These are phyloP conservation scores for Dromius quadrimaculatus DNA, from an alignment of 2,888 invertebrate genomes.

Conservation along the genomic window DNA sequence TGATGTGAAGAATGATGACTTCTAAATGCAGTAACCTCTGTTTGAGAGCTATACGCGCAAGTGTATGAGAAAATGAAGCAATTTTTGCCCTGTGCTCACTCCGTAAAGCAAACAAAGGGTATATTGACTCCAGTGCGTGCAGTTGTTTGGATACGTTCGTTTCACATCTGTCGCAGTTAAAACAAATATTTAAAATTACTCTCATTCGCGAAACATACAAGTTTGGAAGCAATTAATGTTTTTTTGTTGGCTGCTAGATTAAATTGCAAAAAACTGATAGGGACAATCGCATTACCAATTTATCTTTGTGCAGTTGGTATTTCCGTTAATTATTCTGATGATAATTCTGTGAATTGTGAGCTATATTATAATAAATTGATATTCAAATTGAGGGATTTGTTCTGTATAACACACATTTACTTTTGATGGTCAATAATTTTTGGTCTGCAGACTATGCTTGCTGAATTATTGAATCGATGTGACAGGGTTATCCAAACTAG, in stretches of 20 bases:
- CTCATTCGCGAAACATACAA: constrained; percentile 28
- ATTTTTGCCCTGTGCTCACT: neutral
- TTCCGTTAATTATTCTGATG: constrained; percentile 24
- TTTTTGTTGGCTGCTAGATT: constrained; percentile 19
- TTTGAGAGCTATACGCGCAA: neutral
- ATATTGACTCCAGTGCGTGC: constrained; percentile 33
- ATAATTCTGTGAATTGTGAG: constrained; percentile 15
- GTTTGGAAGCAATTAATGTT: constrained; percentile 38
- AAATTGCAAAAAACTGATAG: constrained; percentile 5
- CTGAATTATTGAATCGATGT: constrained; percentile 29
- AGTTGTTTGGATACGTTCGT: constrained; percentile 24
- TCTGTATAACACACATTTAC: neutral
- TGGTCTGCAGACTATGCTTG: constrained; percentile 1
- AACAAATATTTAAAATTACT: constrained; percentile 48
- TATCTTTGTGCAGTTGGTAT: constrained; percentile 11
- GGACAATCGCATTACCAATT: constrained; percentile 20
- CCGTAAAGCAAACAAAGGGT: constrained; percentile 39
- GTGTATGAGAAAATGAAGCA: neutral
- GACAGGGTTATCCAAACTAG: constrained; percentile 29
- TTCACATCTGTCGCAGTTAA: constrained; percentile 48
- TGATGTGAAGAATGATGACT: too few relatives aligned
- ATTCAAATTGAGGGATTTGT: constrained; percentile 4
- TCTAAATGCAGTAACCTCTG: too few relatives aligned
- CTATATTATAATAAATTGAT: constrained; percentile 28
- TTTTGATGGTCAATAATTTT: constrained; percentile 40